Conservation (phyloP, 2,888 invertebrate genomes). For the Megaustenia siamemsis region DNA sequence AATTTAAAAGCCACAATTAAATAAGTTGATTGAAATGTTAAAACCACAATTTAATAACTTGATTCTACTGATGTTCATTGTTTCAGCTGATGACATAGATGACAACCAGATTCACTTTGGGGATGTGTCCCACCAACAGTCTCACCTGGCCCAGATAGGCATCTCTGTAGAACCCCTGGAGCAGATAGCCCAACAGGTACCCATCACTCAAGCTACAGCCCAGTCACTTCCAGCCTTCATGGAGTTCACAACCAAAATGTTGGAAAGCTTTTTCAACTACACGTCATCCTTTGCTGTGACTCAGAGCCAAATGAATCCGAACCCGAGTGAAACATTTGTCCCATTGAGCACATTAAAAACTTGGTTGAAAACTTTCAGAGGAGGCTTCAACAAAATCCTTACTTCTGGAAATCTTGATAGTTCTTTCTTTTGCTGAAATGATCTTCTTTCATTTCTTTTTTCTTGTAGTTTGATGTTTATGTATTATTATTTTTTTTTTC, state of each 20-base stretch:
- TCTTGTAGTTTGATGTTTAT: no score
- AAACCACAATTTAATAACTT: no score
- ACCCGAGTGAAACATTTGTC: conserved; percentile 90
- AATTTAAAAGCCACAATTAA: no score
- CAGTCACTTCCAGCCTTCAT: conserved; percentile 79
- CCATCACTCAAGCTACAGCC: conserved; percentile 79
- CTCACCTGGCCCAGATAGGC: conserved; percentile 95
- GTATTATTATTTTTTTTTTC: no score
- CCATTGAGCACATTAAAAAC: conserved; percentile 92
- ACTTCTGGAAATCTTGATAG: conserved; percentile 88
- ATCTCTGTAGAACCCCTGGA: conserved; percentile 90
- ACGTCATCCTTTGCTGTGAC: conserved; percentile 92
- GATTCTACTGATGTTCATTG: no score
- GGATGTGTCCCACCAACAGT: conserved; percentile 60
- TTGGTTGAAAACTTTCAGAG: conserved; percentile 96
- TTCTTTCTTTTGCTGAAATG: background rate
- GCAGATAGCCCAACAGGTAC: conserved; percentile 82
- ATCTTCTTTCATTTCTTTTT: no score
- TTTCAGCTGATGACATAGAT: conserved; percentile 23
- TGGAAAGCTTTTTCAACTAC: conserved; percentile 95
- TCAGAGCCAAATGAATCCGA: conserved; percentile 88
- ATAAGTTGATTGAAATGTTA: no score
- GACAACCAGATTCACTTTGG: conserved; percentile 57
- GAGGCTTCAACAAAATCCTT: conserved; percentile 92
- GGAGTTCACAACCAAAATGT: conserved; percentile 90